Base-by-base conservation (phyloP, 2,797 vertebrate species). In the Crax fasciolata region DNA sequence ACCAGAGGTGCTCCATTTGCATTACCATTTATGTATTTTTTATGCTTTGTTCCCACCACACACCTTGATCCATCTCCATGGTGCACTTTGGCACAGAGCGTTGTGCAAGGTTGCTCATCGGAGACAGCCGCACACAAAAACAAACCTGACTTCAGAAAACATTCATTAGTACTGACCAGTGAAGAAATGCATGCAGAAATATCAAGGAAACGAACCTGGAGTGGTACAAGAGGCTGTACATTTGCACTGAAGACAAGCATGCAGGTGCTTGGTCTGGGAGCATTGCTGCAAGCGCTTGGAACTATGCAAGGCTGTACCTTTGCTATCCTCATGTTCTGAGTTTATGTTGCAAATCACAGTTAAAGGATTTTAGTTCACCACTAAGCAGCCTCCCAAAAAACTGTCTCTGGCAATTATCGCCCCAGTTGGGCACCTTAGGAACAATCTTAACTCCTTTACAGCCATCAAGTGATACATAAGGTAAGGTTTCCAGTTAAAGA, bases 191-290 rank as follows among this genome's bases (percentile, higher is more conserved):
- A 24, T 8, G 4, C 35, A 13, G 28, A 49, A 63, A 70, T 38
- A 59, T 30, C 57, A 86, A 73, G 81, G 44, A 91, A 92, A 80
- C 16, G 20, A n/a, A 92, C 44, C 27, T 35, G 28, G 81, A 87
- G 78, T 52, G 48, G 8, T 15, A 39, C 20, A 20, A 76, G 65
- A 30, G 28, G 30, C n/a, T 55, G 27, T 10, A 66, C 35, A 80
- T 32, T 16, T 67, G 43, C 25, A 65, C 30, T 44, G 38, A 80
- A 73, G 55, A 51, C 39, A 65, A 52, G 16, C 13, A 3, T 3
- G 0, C 1, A 21, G n/a, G 68, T 25, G 77, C 63, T 20, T 74
- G 38, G n/a, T 6, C 35, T 49, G 20, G 21, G 14, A 35, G 8
- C 35, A 35, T 35, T 35, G 35, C 35, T 35, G 35, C 35, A 35